Evolutionary conservation across 2,888 invertebrate genomes (phyloP), one percentile per base, ranked within the genome.

Genomic region (Drosophila neutralis): DNA sequence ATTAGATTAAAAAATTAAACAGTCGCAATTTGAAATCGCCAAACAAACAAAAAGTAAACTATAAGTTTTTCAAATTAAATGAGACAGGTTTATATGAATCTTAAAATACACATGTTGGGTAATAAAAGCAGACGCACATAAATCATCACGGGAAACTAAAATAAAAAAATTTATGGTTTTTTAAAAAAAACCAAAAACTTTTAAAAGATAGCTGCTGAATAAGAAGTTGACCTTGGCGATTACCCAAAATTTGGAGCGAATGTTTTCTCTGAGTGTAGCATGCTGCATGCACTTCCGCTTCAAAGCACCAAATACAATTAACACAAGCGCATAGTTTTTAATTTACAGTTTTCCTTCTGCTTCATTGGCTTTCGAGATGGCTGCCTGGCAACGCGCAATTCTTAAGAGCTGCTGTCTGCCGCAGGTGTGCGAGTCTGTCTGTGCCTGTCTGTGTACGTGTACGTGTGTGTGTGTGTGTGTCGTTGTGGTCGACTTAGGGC

Each of bases 231-330:
- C 7, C 2, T 42, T 2, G 6, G 11, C 42, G 42, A 21, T 21
- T 42, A 7, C 42, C 21, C 13, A 3, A 38, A 8, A 38, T 8
- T 8, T 18, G 8, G 38, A 38, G 8, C 8, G 38, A 18, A 45
- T 29, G 1, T 29, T 51, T 27, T 36, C 29, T 80, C 69, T 79
- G 69, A 73, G 57, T 35, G 51, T 51, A 29, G 70, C 38, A 42
- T 21, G 45, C 7, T 13, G 45, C 64, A 51, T 33, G 64, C 64
- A 68, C 57, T 62, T 76, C 75, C 83, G 68, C 49, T 45, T 33
- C 27, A 18, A 61, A 11, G 42, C 56, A 45, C 45, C 45, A 62
- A 64, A 76, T 57, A 53, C 81, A 86, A 83, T 83, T 83, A 83
- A 65, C 49, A 48, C 49, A 48, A 63, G 56, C 51, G 40, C 66